phyloP scores from a whole-genome alignment of 2,113 vertebrate species.

The Nothoprocta perdicaria region DNA sequence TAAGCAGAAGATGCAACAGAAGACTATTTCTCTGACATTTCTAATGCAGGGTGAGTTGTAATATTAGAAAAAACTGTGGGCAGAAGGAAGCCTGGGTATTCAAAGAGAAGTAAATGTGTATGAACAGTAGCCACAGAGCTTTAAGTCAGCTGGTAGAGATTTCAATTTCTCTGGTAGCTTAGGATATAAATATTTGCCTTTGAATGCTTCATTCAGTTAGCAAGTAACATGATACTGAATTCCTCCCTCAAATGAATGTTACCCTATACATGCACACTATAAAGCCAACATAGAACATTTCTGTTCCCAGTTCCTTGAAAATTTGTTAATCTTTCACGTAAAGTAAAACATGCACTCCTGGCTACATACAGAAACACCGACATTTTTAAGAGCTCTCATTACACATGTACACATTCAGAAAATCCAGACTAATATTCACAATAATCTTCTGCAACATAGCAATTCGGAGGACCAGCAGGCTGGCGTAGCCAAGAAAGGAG shows the following conservation, averaged over 20 bases:
- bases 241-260: not conserved
- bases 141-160: constrained; percentile 8
- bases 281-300: not conserved
- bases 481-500: not conserved
- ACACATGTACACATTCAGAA: not conserved
- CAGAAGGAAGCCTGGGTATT: constrained; percentile 26
- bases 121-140: not conserved
- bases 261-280: not conserved
- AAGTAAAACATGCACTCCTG: not conserved
- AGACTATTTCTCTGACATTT: constrained; percentile 31
- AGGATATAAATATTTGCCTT: not conserved
- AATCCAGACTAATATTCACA: not conserved
- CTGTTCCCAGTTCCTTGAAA: not conserved
- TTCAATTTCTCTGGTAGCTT: not conserved
- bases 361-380: not conserved
- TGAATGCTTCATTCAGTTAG: not conserved
- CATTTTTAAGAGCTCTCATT: not conserved
- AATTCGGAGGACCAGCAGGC: not conserved
- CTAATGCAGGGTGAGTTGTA: constrained; percentile 17
- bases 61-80: constrained; percentile 45
- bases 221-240: not conserved
- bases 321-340: not conserved
- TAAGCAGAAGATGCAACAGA: not conserved
- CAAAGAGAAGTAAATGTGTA: constrained; percentile 28
- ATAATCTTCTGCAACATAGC: not conserved